Evolutionary conservation across 2,113 vertebrate genomes (phyloP).

Genomic region (Mesoclemmys tuberculata): DNA sequence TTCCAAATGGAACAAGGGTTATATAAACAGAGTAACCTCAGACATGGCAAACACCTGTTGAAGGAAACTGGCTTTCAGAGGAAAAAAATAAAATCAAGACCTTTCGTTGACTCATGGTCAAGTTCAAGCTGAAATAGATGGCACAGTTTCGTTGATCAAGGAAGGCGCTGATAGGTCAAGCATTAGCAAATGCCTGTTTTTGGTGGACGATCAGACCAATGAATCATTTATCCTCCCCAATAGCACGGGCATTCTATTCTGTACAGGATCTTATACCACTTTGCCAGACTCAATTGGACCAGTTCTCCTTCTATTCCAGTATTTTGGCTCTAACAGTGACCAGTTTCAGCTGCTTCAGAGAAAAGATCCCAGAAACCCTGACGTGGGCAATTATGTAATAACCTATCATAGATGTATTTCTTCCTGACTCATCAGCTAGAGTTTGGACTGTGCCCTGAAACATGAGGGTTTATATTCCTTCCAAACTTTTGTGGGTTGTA

Average conservation of each 20-base stretch:
- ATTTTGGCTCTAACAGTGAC: not conserved
- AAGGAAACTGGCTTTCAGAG: slow-evolving; percentile 57
- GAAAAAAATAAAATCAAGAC: slow-evolving; percentile 23
- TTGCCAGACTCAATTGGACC: not conserved
- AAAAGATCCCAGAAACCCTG: not conserved
- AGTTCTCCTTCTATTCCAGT: not conserved
- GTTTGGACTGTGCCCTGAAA: not conserved
- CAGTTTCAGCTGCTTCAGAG: not conserved
- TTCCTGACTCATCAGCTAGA: not conserved
- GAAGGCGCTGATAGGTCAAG: not conserved
- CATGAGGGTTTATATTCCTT: not conserved
- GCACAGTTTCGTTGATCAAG: not conserved
- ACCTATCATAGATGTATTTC: not conserved
- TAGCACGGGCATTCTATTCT: not conserved
- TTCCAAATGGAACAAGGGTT: slow-evolving; percentile 90
- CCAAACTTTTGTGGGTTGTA: slow-evolving; percentile 21
- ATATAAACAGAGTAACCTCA: slow-evolving; percentile 86
- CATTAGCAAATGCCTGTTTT: not conserved
- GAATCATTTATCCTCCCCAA: not conserved
- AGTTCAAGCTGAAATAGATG: slow-evolving; percentile 35
- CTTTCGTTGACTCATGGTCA: slow-evolving; percentile 41
- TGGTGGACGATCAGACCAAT: not conserved
- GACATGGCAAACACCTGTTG: slow-evolving; percentile 92
- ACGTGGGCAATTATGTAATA: not conserved
- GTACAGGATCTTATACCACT: fast-evolving